Evolutionary conservation across 2,113 vertebrate species (phyloP), one percentile per base, ranked within the genome.

Genomic region (Nettapus auritus): DNA sequence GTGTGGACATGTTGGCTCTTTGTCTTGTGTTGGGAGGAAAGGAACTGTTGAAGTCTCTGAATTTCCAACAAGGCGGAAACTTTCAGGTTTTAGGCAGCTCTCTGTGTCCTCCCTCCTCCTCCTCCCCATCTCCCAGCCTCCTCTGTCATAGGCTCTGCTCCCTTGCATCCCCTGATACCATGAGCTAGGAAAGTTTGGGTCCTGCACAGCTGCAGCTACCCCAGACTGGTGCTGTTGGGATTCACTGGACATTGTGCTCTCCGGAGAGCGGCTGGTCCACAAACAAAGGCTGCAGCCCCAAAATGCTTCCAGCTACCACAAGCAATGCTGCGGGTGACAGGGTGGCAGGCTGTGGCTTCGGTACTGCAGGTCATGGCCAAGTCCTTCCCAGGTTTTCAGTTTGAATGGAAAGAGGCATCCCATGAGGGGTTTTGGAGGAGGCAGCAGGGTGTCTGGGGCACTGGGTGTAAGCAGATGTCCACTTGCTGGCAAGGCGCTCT

Each of bases 251-350:
- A 22, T 36, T 56, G 52, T 7, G 42, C n/a, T 78, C 56, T 42
- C 55, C 1, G 2, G 46, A 38, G 38, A 36, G 16, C 1, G 1
- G 22, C 21, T 56, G 46, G 2, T 18, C 52, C 38, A 14, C 0
- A 2, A 48, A 2, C 7, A 21, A 67, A 15, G 21, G 3, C 8
- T 42, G 46, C n/a, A 67, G 22, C 12, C 18, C 53, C 23, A 3
- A 2, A 1, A 4, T 29, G 26, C 70, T 52, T 44, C 46, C 66
- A 67, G 50, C 29, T n/a, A 18, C 1, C 0, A 2, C 5, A 26
- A 34, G 38, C 2, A 2, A 21, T 9, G 91, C 60, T 68, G 69
- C 2, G 1, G 48, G 42, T 26, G 42, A 16, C 3, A 13, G 1
- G 8, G 23, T 2, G 1, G 12, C 22, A 13, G 11, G 33, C 36